phyloP scores from a whole-genome alignment of 1,140 invertebrate genomes.

The Bombus impatiens region DNA sequence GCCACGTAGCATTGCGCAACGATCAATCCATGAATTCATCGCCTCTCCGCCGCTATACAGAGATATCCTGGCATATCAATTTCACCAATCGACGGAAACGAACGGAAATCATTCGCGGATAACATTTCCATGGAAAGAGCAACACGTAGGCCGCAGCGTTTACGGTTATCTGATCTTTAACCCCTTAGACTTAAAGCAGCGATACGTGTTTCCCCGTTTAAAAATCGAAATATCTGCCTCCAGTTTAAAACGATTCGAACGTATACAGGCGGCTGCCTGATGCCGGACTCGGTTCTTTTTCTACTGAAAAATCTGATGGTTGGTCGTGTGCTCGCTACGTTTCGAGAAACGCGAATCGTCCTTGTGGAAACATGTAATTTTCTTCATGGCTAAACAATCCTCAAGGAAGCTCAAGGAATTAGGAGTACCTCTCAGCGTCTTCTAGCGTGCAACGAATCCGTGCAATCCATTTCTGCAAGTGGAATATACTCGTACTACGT shows the following conservation, averaged over 20 bases:
- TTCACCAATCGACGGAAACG: slow-evolving; percentile 1
- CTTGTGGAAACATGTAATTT: background rate
- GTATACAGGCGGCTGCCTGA: background rate
- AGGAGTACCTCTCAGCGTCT: background rate
- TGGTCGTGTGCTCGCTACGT: background rate
- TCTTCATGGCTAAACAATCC: slow-evolving; percentile 5
- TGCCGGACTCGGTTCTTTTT: background rate
- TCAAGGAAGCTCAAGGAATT: background rate
- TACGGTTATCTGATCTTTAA: slow-evolving; percentile 22
- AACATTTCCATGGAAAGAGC: slow-evolving; percentile 15
- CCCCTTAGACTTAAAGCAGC: background rate
- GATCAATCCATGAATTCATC: background rate
- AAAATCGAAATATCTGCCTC: background rate
- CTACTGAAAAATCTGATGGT: background rate
- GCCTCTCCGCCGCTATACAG: background rate
- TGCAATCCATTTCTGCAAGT: background rate
- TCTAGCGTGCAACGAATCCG: background rate
- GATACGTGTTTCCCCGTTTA: background rate
- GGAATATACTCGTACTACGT: no score
- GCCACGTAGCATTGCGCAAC: background rate
- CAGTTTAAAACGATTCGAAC: background rate
- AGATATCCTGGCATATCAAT: background rate
- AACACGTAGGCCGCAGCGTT: slow-evolving; percentile 13
- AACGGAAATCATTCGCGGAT: slow-evolving; percentile 7
- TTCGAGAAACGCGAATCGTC: background rate